Conservation (phyloP, 2,888 invertebrate species). For the Lathronympha strigana region DNA sequence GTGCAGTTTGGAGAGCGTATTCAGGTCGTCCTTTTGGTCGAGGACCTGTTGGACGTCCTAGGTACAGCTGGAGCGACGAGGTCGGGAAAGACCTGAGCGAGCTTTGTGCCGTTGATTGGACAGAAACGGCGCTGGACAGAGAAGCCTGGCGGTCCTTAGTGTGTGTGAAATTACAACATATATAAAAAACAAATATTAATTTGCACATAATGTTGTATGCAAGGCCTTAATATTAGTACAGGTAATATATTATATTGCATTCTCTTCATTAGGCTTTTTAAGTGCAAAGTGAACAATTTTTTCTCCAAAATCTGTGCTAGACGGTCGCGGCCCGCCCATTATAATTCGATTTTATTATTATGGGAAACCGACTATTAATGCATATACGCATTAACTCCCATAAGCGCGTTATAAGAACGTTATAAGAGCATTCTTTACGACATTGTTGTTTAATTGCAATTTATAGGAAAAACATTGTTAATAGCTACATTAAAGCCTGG, state of each 20-base stretch:
- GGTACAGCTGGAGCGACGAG: too few relatives aligned
- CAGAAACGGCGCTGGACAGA: too few relatives aligned
- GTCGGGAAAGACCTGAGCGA: too few relatives aligned
- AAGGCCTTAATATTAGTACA: neutral
- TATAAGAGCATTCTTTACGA: conserved; percentile 41
- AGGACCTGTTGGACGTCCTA: too few relatives aligned
- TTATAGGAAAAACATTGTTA: conserved; percentile 40
- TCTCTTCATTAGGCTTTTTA: neutral
- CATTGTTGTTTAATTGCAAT: conserved; percentile 42
- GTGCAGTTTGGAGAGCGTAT: too few relatives aligned
- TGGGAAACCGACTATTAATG: conserved; percentile 41
- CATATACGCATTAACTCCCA: conserved; percentile 24
- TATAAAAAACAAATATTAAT: too few relatives aligned
- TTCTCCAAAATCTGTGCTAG: neutral
- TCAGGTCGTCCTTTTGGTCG: too few relatives aligned
- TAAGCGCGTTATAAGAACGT: conserved; percentile 18
- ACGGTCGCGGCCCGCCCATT: conserved; percentile 33
- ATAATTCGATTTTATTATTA: conserved; percentile 43
- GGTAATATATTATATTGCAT: too few relatives aligned
- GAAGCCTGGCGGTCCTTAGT: too few relatives aligned
- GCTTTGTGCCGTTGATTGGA: too few relatives aligned
- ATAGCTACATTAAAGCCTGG: conserved; percentile 36
- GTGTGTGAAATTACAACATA: too few relatives aligned
- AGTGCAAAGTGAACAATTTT: conserved; percentile 14
- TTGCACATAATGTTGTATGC: too few relatives aligned